Evolutionary conservation across 2,888 invertebrate genomes (phyloP).

Genomic region (Phyto melanocephala): DNA sequence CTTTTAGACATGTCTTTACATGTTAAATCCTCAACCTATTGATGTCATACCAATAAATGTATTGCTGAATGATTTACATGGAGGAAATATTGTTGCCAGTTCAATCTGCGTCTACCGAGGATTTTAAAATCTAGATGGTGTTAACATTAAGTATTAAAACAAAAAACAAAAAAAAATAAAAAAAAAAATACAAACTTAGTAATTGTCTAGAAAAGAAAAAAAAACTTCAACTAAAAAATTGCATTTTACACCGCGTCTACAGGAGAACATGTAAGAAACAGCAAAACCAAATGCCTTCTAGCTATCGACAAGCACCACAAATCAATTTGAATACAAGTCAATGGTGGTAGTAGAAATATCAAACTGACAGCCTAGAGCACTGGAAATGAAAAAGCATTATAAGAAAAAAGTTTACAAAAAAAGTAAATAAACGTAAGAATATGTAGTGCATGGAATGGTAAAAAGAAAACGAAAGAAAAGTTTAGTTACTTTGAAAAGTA

Average conservation of each 20-base stretch:
- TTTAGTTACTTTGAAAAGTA: conserved; percentile 30
- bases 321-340: conserved; percentile 62
- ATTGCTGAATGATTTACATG: conserved; percentile 15
- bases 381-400: conserved; percentile 41
- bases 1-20: conserved; percentile 17
- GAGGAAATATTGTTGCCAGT: neutral
- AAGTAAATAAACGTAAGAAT: neutral
- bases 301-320: conserved; percentile 61
- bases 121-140: neutral
- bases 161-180: conserved; percentile 27
- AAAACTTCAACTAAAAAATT: conserved; percentile 30
- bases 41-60: conserved; percentile 24
- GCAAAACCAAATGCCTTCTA: conserved; percentile 51
- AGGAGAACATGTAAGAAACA: neutral
- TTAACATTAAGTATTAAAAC: neutral
- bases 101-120: neutral
- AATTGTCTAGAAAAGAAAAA: neutral
- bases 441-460: neutral
- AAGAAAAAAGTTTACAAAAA: conserved; percentile 6
- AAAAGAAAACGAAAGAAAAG: conserved; percentile 13
- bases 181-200: neutral
- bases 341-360: conserved; percentile 44
- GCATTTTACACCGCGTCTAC: conserved; percentile 8
- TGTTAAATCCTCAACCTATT: neutral
- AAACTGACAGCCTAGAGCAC: conserved; percentile 52